Base-by-base conservation (phyloP, 2,113 vertebrate species). In the Atrichornis clamosus region DNA sequence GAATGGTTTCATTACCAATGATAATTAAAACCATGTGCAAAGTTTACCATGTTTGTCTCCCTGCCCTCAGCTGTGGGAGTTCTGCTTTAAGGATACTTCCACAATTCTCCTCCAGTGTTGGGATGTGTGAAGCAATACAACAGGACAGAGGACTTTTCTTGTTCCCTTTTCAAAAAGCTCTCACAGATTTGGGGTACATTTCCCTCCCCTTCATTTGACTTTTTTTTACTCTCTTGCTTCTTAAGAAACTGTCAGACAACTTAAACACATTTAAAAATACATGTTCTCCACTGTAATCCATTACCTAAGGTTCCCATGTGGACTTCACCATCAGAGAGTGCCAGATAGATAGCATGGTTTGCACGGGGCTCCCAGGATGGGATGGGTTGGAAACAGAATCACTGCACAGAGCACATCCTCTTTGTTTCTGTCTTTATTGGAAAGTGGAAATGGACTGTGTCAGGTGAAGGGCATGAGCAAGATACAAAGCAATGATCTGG, bases 221-320 rank as follows among this genome's bases (percentile, higher is more conserved):
- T 33, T 53, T 15, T 44, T 17, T 14, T 7, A 33, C 23, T 52
- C 59, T 89, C 35, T 63, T 53, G 15, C 28, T 65, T 90, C 76
- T 69, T 80, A 74, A 67, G 69, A 63, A 92, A 24, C 39, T 88
- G 82, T 41, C 79, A 95, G 79, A 89, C 69, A 95, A 95, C 90
- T 96, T 96, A 90, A 97, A 96, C 58, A 47, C 76, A 83, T 96
- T 96, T 93, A 47, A 69, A 93, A 96, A 49, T 74, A 28, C n/a
- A 67, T 74, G 41, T 84, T 88, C 78, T 91, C 64, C n/a, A 63
- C 82, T 76, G 93, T 73, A 96, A 96, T 77, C 90, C 56, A 78
- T 96, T 96, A 91, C 88, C 52, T 82, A 37, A 88, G 9, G 46
- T 68, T 95, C 78, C 93, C 89, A 67, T 67, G 72, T 87, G 93